These are phyloP conservation scores for Mionectes macconnelli DNA, from an alignment of 2,113 vertebrate genomes.

Conservation along the genomic window DNA sequence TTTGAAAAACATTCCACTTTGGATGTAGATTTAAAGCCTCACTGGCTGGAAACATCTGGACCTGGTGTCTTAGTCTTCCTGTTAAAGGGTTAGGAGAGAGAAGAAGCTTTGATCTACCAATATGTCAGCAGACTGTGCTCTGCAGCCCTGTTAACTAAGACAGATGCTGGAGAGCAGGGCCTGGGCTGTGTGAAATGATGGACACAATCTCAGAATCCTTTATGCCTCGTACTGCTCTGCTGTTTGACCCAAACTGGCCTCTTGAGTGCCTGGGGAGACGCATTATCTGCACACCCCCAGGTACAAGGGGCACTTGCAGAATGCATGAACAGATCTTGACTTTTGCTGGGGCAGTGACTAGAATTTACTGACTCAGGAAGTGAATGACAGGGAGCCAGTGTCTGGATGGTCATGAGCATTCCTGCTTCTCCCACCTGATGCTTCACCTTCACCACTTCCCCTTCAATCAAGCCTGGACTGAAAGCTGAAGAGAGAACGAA, in stretches of 20 bases:
- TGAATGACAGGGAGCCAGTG: background rate
- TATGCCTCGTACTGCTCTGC: background rate
- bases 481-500: background rate
- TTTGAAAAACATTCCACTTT: background rate
- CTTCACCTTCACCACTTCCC: background rate
- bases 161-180: no score
- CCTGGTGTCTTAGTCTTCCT: background rate
- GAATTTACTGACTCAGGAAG: background rate
- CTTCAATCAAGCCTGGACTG: background rate
- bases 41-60: conserved; percentile 30
- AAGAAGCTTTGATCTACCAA: background rate
- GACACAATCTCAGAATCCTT: background rate
- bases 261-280: background rate
- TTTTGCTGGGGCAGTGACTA: background rate
- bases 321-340: background rate
- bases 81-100: background rate
- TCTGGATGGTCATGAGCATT: fast-evolving
- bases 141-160: background rate
- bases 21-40: background rate
- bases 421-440: background rate
- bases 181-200: no score
- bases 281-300: fast-evolving
- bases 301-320: background rate
- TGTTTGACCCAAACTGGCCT: background rate
- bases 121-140: background rate